These are phyloP conservation scores for Crioceris asparagi DNA, from an alignment of 2,888 invertebrate genomes.

Conservation along the genomic window DNA sequence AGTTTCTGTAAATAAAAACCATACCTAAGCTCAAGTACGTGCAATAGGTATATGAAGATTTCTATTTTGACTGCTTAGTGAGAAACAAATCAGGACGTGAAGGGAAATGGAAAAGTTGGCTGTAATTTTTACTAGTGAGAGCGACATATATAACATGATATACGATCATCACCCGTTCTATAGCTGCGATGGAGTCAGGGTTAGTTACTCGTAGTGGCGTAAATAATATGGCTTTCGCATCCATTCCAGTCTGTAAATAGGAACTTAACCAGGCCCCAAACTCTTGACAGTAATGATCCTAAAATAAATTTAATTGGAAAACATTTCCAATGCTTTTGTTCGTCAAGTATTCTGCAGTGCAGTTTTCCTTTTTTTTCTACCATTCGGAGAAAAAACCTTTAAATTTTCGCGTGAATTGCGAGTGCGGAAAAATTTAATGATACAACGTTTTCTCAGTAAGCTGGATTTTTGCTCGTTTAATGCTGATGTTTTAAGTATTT, in stretches of 20 bases:
- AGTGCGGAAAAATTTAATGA: constrained; percentile 17
- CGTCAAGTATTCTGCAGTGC: constrained; percentile 16
- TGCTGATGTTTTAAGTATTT: too few relatives aligned
- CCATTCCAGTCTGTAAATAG: constrained; percentile 26
- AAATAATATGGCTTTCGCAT: constrained; percentile 26
- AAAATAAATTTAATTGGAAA: constrained; percentile 30
- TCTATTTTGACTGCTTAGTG: too few relatives aligned
- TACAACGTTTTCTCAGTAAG: too few relatives aligned
- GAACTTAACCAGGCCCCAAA: constrained; percentile 25
- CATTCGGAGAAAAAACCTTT: constrained; percentile 13
- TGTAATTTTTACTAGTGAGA: too few relatives aligned
- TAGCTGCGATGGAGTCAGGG: constrained; percentile 13
- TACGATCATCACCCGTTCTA: constrained; percentile 6
- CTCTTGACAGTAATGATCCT: constrained; percentile 28
- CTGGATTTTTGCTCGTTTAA: too few relatives aligned
- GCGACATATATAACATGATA: too few relatives aligned
- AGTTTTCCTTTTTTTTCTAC: constrained; percentile 14
- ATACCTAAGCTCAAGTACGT: too few relatives aligned
- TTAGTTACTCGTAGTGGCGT: constrained; percentile 27
- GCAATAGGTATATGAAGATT: too few relatives aligned
- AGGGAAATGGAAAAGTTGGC: too few relatives aligned
- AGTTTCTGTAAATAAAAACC: too few relatives aligned
- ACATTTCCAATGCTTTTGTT: constrained; percentile 25
- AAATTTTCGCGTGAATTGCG: constrained; percentile 16
- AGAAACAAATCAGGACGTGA: too few relatives aligned